Base-by-base conservation (phyloP, 2,797 vertebrate species). In the Syngnathus rostellatus region DNA sequence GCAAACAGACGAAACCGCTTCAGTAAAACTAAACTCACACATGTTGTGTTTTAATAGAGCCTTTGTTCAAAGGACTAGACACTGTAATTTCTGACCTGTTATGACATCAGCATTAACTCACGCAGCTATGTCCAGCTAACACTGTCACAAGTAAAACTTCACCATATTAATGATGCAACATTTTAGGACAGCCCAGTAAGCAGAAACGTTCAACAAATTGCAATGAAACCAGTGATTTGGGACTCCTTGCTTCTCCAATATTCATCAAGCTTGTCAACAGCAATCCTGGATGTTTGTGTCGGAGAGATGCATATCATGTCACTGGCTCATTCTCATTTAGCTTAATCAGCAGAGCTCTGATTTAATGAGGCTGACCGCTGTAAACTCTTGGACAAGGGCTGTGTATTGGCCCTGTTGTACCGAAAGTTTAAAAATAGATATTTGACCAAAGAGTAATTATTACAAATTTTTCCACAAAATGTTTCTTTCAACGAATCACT, bases 141-240 rank as follows among this genome's bases (percentile, higher is more conserved):
- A 64, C 63, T 64, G 73, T 79, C 69, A 68, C 53, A 82, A 67
- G 74, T 74, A 69, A 79, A 71, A 66, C 64, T 66, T 74, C 78
- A 72, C 81, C 73, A 69, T 64, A 79, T 81, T 83, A 85, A 77
- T 76, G 75, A 81, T 76, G 82, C 70, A 76, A 79, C 73, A 51
- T 64, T 64, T 81, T 48, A 61, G 64, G 81, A 73, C 6, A 48
- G 65, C 70, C 11, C 23, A 8, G 73, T 83, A 66, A 81, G 78
- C 79, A 78, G 65, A 77, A 85, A 73, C 31, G 5, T 41, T 60
- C 59, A 68, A 50, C 17, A 54, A 53, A 63, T 31, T 46, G 62
- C 53, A 70, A 64, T 8, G 51, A 65, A 64, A 53, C 23, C 41
- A 65, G 64, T 69, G 80, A 69, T 8, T 41, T 3, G 75, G 78